These are phyloP conservation scores for Epizoanthus fatuus DNA, from an alignment of 92 coral and sea anemone genomes.

Conservation along the genomic window DNA sequence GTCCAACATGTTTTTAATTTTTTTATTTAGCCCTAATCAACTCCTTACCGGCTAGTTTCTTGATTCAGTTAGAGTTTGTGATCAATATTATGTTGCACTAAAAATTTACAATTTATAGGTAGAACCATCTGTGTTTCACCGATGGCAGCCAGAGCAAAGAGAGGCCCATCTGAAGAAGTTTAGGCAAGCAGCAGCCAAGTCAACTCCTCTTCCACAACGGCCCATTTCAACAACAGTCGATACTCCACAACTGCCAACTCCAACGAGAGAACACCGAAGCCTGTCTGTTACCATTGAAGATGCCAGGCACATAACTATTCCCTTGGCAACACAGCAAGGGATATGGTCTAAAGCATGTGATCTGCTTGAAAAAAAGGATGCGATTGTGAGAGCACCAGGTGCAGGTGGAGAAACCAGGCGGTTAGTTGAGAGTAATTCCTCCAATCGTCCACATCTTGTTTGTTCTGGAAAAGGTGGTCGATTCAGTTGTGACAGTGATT, in stretches of 20 bases:
- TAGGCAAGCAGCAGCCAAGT: slow-evolving; percentile 27
- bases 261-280: not conserved
- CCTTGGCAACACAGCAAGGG: slow-evolving; percentile 28
- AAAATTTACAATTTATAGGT: slow-evolving; percentile 31
- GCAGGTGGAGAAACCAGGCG: not conserved
- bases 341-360: slow-evolving; percentile 49
- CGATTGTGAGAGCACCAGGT: slow-evolving; percentile 64
- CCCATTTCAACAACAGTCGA: not conserved
- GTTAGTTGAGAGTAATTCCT: slow-evolving; percentile 66
- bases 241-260: not conserved
- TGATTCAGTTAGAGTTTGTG: too few relatives aligned
- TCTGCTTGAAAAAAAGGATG: slow-evolving; percentile 29
- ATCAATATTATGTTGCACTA: too few relatives aligned
- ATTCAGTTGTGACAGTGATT: slow-evolving; percentile 60
- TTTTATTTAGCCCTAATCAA: too few relatives aligned
- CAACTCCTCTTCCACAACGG: not conserved
- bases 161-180: slow-evolving; percentile 58
- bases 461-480: slow-evolving; percentile 35
- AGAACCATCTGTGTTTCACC: slow-evolving; percentile 59
- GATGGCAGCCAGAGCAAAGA: slow-evolving; percentile 54
- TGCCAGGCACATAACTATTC: slow-evolving; percentile 37
- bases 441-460: slow-evolving; percentile 60
- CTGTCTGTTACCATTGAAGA: slow-evolving; percentile 24
- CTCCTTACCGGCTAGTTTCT: too few relatives aligned
- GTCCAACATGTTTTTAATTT: too few relatives aligned